Base-by-base conservation (phyloP, 92 coral and sea anemone species). In the Parazoanthus atlanticus region DNA sequence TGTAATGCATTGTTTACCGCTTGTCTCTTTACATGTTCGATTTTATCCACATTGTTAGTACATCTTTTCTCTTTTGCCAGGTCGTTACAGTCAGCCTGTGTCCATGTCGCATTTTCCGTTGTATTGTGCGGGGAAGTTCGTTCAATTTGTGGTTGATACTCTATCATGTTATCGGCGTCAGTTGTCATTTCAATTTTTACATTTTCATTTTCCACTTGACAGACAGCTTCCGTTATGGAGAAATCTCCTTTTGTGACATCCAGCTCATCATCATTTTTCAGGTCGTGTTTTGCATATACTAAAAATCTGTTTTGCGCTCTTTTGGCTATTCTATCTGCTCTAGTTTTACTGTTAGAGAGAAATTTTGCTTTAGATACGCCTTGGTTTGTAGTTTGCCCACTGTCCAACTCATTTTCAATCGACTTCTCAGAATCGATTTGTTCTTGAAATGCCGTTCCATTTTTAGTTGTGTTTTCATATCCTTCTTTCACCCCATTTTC, bases 201-300 rank as follows among this genome's bases (percentile, higher is more conserved):
- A 13, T 23, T 65, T 58, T 33, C 23, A 38, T 21, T 54, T 61
- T 61, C 54, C 46, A 8, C 29, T 61, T 61, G 85, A 64, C 47
- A 56, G 67, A 31, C 85, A 61, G 73, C 71, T 31, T 81, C 46
- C 73, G 74, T 56, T 81, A 33, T 36, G 31, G 72, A 17, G 32
- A 34, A 21, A 38, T 75, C 79, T 32, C 30, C 78, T 21, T 33
- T 19, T 61, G 36, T 61, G 46, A 58, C 43, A 74, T 34, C 26
- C 33, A 80, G 47, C 46, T 80, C 67, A 33, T 56, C 16, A 58
- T 9, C 47, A 34, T 81, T 65, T 81, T 81, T 34, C 8, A 21
- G 61, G 5, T 17, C 54, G 47, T 81, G 43, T 33, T 7, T 76
- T 76, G 25, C 80, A 23, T 25, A 2, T 25, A 40, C 17, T 76